Percentiles rank a stretch among this genome's conserved stretches.
phyloP scores from a whole-genome alignment of 1,140 invertebrate species.

The Melanaphis sacchari region DNA sequence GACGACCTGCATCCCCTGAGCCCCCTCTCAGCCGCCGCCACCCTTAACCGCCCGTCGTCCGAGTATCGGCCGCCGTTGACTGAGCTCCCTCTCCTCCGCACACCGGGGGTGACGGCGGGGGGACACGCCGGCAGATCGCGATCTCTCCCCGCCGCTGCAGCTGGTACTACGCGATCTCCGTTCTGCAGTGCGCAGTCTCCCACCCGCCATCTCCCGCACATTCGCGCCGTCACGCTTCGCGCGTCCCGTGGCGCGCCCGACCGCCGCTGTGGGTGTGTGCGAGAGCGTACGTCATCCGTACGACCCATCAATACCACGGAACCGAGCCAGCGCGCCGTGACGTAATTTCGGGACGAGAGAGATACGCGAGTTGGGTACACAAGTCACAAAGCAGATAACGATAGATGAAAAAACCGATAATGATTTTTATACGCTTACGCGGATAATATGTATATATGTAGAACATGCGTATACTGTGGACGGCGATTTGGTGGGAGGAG shows the following conservation, averaged over 20 bases:
- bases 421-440: not conserved
- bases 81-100: not conserved
- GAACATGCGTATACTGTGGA: too few relatives aligned
- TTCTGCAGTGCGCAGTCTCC: conserved; percentile 15
- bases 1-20: conserved; percentile 50
- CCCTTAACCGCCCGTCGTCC: not conserved
- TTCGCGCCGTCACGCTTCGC: not conserved
- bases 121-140: conserved; percentile 15
- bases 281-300: conserved; percentile 35
- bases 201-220: not conserved
- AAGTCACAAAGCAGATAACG: not conserved
- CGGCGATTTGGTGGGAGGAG: not conserved
- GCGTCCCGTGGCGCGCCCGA: not conserved
- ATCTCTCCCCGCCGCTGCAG: not conserved
- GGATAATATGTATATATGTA: not conserved
- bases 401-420: not conserved
- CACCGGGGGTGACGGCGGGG: not conserved
- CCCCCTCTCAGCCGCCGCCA: not conserved
- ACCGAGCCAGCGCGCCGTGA: not conserved
- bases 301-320: conserved; percentile 36
- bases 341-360: not conserved
- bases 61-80: not conserved
- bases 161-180: not conserved
- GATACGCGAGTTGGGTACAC: too few relatives aligned
- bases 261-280: not conserved